Evolutionary conservation across 2,888 invertebrate species (phyloP).

Genomic region (Thelaira solivaga): DNA sequence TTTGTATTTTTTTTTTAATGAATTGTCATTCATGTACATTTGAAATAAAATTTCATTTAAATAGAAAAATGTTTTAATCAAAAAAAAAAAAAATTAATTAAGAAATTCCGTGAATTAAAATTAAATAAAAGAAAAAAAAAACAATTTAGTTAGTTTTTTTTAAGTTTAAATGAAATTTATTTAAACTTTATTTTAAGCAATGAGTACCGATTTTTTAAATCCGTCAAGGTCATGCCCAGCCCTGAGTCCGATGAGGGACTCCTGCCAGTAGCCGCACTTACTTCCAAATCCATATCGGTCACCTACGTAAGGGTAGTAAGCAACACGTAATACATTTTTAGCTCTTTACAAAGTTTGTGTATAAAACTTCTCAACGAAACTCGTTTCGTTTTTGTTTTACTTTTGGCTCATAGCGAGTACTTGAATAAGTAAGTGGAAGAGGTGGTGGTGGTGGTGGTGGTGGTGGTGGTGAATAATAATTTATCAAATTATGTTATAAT

Average conservation of each 20-base stretch:
- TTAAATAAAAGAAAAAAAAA: slow-evolving; percentile 14
- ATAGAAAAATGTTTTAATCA: slow-evolving; percentile 43
- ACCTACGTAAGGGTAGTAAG: slow-evolving; percentile 72
- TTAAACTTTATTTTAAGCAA: neutral
- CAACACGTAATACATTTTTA: slow-evolving; percentile 32
- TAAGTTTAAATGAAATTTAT: neutral
- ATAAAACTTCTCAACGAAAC: neutral
- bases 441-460: too few relatives aligned
- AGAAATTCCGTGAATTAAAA: slow-evolving; percentile 42
- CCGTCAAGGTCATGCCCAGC: slow-evolving; percentile 89
- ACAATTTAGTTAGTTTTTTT: neutral
- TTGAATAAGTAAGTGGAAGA: too few relatives aligned
- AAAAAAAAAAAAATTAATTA: slow-evolving; percentile 15
- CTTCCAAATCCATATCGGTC: slow-evolving; percentile 77
- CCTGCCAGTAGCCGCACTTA: slow-evolving; percentile 81
- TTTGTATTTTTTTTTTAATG: slow-evolving; percentile 41
- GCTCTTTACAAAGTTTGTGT: too few relatives aligned
- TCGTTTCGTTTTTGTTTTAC: neutral
- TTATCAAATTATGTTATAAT: too few relatives aligned
- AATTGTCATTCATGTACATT: neutral
- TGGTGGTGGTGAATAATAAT: too few relatives aligned
- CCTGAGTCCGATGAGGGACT: slow-evolving; percentile 97
- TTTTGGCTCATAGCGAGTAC: too few relatives aligned
- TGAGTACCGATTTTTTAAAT: slow-evolving; percentile 83
- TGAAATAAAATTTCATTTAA: neutral